Base-by-base conservation (phyloP, 2,797 vertebrate genomes). In the Platalea minor region DNA sequence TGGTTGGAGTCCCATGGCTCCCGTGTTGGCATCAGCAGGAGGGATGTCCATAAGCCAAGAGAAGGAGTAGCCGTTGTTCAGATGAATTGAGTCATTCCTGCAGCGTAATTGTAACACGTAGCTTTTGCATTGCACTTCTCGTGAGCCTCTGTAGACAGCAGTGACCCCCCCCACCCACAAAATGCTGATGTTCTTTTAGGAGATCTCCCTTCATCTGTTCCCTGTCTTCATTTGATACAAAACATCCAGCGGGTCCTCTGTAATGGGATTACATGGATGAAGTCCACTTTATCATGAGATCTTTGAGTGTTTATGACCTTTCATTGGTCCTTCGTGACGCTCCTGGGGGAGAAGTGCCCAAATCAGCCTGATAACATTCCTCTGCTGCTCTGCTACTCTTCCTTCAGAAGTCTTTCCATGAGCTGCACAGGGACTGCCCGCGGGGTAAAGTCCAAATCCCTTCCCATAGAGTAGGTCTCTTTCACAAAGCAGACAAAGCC, bases 31-130 rank as follows among this genome's bases (percentile, higher is more conserved):
- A 9, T 72, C 56, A 75, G 54, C 35, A 37, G 73, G 25, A 92
- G 61, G 31, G 29, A 17, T 31, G 43, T 88, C 80, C 75, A 29
- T 25, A 31, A 77, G 60, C 68, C 86, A 92, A 85, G 82, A 89
- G 64, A 56, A 85, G 73, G 80, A 79, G 88, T 2, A 87, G 75
- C 41, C 75, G 72, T 70, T 56, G 35, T 78, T 78, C 57, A 0
- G 29, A 8, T 1, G 67, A 57, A 20, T 19, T 72, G 46, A 65
- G 56, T 94, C 70, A 83, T 91, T 75, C 64, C 60, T 70, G 56
- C 60, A 43, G 39, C 5, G 1, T 14, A 8, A 53, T 6, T 17
- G 4, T 2, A 46, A 88, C 17, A 11, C 0, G 0, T 1, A 37
- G n/a, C 35, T 73, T 75, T 76, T 90, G 31, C 46, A 14, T 33